Conservation (phyloP, 2,888 invertebrate genomes). For the Venusia cambrica region DNA sequence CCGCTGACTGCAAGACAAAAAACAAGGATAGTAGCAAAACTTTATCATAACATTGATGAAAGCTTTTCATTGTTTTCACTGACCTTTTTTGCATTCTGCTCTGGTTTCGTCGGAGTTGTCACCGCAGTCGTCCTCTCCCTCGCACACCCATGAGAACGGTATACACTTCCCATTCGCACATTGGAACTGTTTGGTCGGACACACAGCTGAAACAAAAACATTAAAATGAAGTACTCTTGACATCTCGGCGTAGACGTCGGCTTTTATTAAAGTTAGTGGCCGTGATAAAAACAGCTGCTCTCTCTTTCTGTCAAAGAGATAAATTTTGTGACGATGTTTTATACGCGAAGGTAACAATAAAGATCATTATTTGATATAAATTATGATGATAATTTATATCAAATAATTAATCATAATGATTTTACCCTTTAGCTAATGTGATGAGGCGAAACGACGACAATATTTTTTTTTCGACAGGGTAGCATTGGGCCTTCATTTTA, state of each 20-base stretch:
- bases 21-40: background rate
- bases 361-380: too few species aligned
- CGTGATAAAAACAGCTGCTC: too few species aligned
- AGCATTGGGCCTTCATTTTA: too few species aligned
- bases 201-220: constrained; percentile 65
- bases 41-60: constrained; percentile 15
- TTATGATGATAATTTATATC: too few species aligned
- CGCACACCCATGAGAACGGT: constrained; percentile 88
- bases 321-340: too few species aligned
- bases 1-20: background rate
- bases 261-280: constrained; percentile 6
- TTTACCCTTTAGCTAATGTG: too few species aligned
- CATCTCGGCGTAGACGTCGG: too few species aligned
- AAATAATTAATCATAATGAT: too few species aligned
- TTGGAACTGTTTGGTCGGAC: constrained; percentile 86
- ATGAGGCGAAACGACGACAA: too few species aligned
- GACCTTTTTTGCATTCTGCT: constrained; percentile 83
- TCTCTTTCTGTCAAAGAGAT: too few species aligned
- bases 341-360: too few species aligned
- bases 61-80: constrained; percentile 16
- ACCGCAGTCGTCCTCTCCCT: constrained; percentile 88
- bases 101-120: constrained; percentile 91
- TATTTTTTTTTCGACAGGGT: too few species aligned
- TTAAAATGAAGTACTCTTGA: constrained; percentile 5
- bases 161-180: constrained; percentile 89